Evolutionary conservation across 2,888 invertebrate genomes (phyloP).

Genomic region (Drosophila meridiana): DNA sequence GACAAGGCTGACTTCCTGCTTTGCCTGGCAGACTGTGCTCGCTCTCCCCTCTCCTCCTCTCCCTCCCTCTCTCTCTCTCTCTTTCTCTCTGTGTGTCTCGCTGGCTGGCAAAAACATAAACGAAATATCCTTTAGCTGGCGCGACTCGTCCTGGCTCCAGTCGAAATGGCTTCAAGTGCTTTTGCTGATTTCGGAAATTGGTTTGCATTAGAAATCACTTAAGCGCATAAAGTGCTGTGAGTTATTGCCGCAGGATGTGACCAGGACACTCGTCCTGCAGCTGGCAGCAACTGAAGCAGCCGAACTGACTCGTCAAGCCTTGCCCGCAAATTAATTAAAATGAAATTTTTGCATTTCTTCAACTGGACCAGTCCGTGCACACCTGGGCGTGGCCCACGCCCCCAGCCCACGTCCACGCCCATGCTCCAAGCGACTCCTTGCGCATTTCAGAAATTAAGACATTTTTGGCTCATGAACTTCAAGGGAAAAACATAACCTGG

Average conservation of each 20-base stretch:
- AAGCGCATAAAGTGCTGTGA: conserved; percentile 80
- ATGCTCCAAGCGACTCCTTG: conserved; percentile 16
- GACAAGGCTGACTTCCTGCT: conserved; percentile 59
- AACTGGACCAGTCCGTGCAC: conserved; percentile 2
- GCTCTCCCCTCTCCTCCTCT: neutral
- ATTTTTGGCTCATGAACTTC: conserved; percentile 70
- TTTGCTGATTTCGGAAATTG: conserved; percentile 82
- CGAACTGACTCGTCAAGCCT: conserved; percentile 27
- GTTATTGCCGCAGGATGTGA: conserved; percentile 80
- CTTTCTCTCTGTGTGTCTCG: conserved; percentile 12
- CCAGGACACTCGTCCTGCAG: conserved; percentile 40
- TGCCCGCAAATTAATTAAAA: conserved; percentile 68
- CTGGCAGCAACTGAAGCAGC: conserved; percentile 2
- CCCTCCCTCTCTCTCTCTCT: neutral
- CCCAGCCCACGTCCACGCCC: neutral
- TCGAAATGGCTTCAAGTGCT: conserved; percentile 76
- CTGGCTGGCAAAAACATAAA: conserved; percentile 47
- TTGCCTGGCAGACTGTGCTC: conserved; percentile 15
- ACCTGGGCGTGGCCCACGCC: neutral
- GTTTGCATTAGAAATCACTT: conserved; percentile 81
- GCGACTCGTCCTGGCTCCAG: conserved; percentile 24
- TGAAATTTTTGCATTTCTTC: conserved; percentile 37
- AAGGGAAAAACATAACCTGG: conserved; percentile 61
- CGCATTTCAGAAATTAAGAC: conserved; percentile 68
- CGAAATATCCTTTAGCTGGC: conserved; percentile 68